Percentiles rank a stretch among this genome's conserved stretches.
Evolutionary conservation across 2,113 vertebrate genomes (phyloP).

Genomic region (Acrocephalus kingi): DNA sequence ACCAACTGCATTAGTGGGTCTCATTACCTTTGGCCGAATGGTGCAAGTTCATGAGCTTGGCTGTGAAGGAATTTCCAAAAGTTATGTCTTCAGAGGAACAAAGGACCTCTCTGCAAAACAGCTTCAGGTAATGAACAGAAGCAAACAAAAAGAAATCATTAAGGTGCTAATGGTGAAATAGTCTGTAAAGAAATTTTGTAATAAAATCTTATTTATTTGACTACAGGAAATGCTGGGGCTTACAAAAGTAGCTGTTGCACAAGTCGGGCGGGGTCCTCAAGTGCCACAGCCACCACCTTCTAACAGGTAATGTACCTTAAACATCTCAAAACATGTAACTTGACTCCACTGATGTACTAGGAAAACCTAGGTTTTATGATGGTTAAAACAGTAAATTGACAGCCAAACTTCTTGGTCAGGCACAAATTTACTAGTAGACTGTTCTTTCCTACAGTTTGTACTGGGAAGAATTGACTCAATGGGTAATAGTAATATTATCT

Average conservation of each 20-base stretch:
- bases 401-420: not conserved
- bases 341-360: not conserved
- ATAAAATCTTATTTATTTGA: not conserved
- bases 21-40: constrained; percentile 98
- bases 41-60: constrained; percentile 97
- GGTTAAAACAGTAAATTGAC: not conserved
- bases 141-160: not conserved
- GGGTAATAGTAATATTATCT: not conserved
- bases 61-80: constrained; percentile 97
- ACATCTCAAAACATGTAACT: not conserved
- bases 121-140: constrained; percentile 83
- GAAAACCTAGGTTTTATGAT: not conserved
- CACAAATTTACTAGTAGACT: not conserved
- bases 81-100: constrained; percentile 96
- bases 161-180: not conserved
- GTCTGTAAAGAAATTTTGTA: not conserved
- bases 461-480: not conserved
- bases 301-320: constrained; percentile 83
- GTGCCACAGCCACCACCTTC: constrained; percentile 86
- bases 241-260: constrained; percentile 85
- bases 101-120: constrained; percentile 96
- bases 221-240: constrained; percentile 93
- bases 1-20: constrained; percentile 91
- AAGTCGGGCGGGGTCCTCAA: constrained; percentile 85
- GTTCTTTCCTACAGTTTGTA: not conserved